Conservation (phyloP, 1,140 invertebrate genomes). For the Aphidius gifuensis region DNA sequence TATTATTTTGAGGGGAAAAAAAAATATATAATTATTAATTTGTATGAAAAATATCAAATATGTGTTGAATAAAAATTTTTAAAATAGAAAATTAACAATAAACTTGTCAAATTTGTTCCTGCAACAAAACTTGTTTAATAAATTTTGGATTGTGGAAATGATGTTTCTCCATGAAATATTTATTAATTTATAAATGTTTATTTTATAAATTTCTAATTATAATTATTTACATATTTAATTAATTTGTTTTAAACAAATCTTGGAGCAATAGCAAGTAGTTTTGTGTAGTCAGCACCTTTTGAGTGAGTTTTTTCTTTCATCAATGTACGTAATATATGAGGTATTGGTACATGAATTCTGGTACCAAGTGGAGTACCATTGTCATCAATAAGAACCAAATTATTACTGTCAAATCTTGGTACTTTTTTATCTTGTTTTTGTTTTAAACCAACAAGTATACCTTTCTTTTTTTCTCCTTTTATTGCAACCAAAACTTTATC, state of each 20-base stretch:
- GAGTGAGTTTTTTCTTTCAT: conserved; percentile 76
- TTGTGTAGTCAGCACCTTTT: conserved; percentile 92
- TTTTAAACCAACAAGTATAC: conserved; percentile 89
- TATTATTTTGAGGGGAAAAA: no score
- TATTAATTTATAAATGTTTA: conserved; percentile 12
- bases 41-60: no score
- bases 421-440: conserved; percentile 78
- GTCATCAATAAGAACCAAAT: conserved; percentile 94
- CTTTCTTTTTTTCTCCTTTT: conserved; percentile 95
- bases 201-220: neutral
- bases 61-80: no score
- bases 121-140: no score
- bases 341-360: conserved; percentile 91
- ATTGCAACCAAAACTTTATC: conserved; percentile 93
- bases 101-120: no score
- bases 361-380: conserved; percentile 90
- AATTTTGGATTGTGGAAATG: no score
- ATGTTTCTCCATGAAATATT: no score
- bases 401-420: conserved; percentile 95
- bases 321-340: conserved; percentile 83
- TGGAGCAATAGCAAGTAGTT: conserved; percentile 88
- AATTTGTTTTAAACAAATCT: conserved; percentile 75
- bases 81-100: no score
- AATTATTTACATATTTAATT: neutral
- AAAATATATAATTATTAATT: no score